These are phyloP conservation scores for Augiades crinisus DNA, from an alignment of 2,888 invertebrate genomes.

Conservation along the genomic window DNA sequence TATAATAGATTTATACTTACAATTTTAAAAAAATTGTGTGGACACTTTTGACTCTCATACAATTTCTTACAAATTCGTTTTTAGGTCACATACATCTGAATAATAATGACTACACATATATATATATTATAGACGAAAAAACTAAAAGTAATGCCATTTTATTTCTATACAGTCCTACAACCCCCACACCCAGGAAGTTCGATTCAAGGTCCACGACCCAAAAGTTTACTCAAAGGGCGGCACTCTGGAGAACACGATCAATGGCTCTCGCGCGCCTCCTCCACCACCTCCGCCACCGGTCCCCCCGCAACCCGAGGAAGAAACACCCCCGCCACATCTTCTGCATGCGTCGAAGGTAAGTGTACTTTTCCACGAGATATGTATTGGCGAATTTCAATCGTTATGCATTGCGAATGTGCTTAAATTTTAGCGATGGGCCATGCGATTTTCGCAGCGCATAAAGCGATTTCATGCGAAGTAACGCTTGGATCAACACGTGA, in stretches of 20 bases:
- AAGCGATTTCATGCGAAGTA: slow-evolving; percentile 28
- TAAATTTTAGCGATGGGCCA: slow-evolving; percentile 10
- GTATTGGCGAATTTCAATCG: not conserved
- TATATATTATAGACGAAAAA: too few species aligned
- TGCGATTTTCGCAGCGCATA: slow-evolving; percentile 31
- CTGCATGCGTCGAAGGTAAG: slow-evolving; percentile 55
- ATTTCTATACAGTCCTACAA: slow-evolving; percentile 37
- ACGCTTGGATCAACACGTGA: slow-evolving; percentile 9
- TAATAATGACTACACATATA: too few species aligned
- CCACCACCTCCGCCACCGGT: slow-evolving; percentile 73
- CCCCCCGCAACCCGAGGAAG: slow-evolving; percentile 64
- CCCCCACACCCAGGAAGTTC: slow-evolving; percentile 88
- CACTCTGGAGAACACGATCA: slow-evolving; percentile 93
- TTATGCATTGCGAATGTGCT: slow-evolving; percentile 6
- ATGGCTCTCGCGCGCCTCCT: slow-evolving; percentile 85
- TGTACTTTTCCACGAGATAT: slow-evolving; percentile 6
- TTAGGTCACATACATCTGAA: too few species aligned
- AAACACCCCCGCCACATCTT: slow-evolving; percentile 80
- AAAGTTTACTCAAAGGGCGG: slow-evolving; percentile 95
- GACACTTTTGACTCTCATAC: too few species aligned
- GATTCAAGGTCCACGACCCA: slow-evolving; percentile 96
- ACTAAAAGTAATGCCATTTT: not conserved
- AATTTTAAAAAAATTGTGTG: too few species aligned
- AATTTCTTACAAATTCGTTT: too few species aligned
- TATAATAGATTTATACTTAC: too few species aligned